Conservation (phyloP, 2,797 vertebrate species). For the Balearica regulorum region DNA sequence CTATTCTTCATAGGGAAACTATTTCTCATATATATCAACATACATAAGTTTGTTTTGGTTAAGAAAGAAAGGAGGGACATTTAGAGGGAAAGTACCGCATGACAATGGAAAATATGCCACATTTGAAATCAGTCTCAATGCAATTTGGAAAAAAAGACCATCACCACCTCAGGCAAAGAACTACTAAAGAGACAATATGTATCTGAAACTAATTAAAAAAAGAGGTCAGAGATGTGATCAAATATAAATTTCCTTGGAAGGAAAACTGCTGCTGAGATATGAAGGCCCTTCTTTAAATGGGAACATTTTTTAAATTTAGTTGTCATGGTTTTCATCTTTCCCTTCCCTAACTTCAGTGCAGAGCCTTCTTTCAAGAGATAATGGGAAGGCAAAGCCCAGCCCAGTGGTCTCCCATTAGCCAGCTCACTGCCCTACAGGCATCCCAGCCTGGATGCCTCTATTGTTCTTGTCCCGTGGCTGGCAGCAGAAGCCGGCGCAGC, state of each 20-base stretch:
- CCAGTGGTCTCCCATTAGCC: background rate
- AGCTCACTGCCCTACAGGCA: background rate
- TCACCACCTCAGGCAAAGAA: background rate
- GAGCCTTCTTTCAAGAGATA: background rate
- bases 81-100: background rate
- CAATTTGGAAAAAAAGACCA: background rate
- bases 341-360: background rate
- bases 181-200: background rate
- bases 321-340: background rate
- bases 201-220: conserved; percentile 8
- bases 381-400: background rate
- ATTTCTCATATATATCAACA: background rate
- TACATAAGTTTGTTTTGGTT: background rate
- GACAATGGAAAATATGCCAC: background rate
- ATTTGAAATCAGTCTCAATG: background rate
- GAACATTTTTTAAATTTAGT: background rate
- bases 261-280: background rate
- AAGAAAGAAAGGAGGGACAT: background rate
- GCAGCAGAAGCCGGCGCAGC: background rate
- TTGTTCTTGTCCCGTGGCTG: background rate
- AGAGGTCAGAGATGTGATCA: background rate
- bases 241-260: background rate
- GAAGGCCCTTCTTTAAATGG: background rate
- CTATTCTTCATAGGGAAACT: background rate
- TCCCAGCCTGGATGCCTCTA: background rate